Conservation (phyloP, 1,140 invertebrate genomes). For the Venustaconcha ellipsiformis region DNA sequence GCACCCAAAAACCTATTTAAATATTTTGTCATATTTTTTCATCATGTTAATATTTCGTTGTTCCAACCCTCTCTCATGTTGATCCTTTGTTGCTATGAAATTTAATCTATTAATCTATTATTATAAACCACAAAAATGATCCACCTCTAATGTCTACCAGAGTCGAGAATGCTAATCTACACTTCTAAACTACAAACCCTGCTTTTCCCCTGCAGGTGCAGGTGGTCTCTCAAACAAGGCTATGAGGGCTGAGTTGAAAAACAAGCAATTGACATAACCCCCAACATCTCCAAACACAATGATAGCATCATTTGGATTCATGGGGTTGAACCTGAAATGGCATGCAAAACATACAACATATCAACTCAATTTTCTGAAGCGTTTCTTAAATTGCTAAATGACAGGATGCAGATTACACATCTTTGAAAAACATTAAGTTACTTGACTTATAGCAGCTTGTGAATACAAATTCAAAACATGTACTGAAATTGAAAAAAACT, state of each 20-base stretch:
- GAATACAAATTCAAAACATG: slow-evolving; percentile 2
- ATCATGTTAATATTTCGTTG: no score
- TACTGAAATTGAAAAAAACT: background rate
- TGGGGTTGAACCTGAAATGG: slow-evolving; percentile 61
- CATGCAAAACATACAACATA: background rate
- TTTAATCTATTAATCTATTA: no score
- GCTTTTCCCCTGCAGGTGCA: slow-evolving; percentile 65
- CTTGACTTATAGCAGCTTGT: background rate
- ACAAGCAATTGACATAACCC: slow-evolving; percentile 63
- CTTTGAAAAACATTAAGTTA: no score
- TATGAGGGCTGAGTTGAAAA: slow-evolving; percentile 66
- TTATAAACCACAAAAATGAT: no score
- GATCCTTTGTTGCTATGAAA: no score
- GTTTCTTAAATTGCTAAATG: no score
- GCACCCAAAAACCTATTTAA: no score
- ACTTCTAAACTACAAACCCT: slow-evolving; percentile 45
- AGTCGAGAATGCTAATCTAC: no score
- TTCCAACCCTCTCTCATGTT: no score
- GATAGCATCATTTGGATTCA: slow-evolving; percentile 66
- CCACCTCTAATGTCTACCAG: no score
- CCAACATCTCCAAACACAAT: slow-evolving; percentile 67
- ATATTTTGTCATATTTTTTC: no score
- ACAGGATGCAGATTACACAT: no score
- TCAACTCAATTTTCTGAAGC: background rate
- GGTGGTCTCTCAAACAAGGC: slow-evolving; percentile 67